Evolutionary conservation across 2,797 vertebrate species (phyloP), one percentile per base, ranked within the genome.

Genomic region (Urophycis tenuis): DNA sequence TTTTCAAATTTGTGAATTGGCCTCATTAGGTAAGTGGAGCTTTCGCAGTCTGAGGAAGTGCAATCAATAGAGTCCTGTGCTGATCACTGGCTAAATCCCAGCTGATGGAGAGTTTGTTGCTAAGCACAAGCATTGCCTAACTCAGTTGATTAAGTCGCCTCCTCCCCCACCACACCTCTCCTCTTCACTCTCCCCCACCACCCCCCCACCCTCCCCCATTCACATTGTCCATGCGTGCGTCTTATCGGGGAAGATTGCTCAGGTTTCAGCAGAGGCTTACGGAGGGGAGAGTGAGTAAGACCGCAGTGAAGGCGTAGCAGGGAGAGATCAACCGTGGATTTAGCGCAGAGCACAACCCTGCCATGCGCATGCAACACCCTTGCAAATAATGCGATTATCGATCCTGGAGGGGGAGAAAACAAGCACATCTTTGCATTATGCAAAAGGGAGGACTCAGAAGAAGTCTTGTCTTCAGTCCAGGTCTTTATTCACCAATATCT

Each of bases 321-420:
- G 83, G 85, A 87, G 87, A 91, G 88, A 93, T 92, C 89, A 90
- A 92, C 92, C 89, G 90, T 90, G 88, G 88, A 91, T 92, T 92
- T 89, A 90, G 88, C 91, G 87, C 84, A 87, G 87, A 90, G 87
- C 85, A 86, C 85, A 88, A 85, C 86, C 79, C 89, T 89, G 86
- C 86, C 86, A 74, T 83, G 81, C 82, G 85, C 88, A 84, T 72
- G 85, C 86, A 88, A 82, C 80, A 82, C 89, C 83, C 78, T 81
- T 15, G 84, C 88, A 90, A 87, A 92, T 92, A 92, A 92, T 88
- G 86, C 89, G 91, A 92, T 92, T 92, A 91, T 92, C 91, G 83
- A 35, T 34, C 17, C 32, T 19, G 25, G 41, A 77, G 83, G 79
- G 83, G 79, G 36, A 77, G 83, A 78, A 81, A 25, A 80, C 82